Evolutionary conservation across 1,140 invertebrate genomes (phyloP).

Genomic region (Macrobrachium nipponense): DNA sequence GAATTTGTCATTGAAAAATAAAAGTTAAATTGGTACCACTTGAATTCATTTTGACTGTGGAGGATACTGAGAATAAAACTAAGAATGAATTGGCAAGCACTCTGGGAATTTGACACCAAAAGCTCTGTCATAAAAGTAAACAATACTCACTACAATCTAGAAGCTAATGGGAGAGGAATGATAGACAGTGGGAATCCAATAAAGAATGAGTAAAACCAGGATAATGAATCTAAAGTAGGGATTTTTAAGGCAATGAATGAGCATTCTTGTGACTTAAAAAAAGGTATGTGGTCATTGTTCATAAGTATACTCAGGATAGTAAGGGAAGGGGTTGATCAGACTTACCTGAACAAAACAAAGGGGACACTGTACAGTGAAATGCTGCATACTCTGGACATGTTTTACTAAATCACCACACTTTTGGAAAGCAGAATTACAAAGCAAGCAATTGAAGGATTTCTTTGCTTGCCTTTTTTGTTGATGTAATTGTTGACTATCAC

Average conservation of each 20-base stretch:
- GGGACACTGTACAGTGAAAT: constrained; percentile 41
- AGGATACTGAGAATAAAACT: too few species aligned
- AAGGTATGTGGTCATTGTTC: too few species aligned
- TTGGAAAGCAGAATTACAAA: constrained; percentile 31
- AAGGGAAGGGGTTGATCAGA: too few species aligned
- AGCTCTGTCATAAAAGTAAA: too few species aligned
- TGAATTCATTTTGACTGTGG: too few species aligned
- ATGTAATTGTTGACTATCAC: neutral
- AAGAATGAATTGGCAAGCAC: too few species aligned
- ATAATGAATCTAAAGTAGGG: neutral
- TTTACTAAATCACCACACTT: constrained; percentile 44
- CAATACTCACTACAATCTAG: too few species aligned
- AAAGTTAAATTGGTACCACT: too few species aligned
- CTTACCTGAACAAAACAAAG: constrained; percentile 48
- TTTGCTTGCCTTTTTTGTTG: constrained; percentile 41
- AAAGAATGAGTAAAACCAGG: neutral
- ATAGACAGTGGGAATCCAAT: neutral
- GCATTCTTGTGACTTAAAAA: too few species aligned
- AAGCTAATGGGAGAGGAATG: neutral
- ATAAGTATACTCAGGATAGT: too few species aligned
- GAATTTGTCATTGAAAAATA: too few species aligned
- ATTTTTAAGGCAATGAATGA: neutral
- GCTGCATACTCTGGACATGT: constrained; percentile 39
- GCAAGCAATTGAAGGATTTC: constrained; percentile 12
- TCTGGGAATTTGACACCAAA: too few species aligned